Evolutionary conservation across 2,888 invertebrate species (phyloP).

Genomic region (Amphipyra berbera): DNA sequence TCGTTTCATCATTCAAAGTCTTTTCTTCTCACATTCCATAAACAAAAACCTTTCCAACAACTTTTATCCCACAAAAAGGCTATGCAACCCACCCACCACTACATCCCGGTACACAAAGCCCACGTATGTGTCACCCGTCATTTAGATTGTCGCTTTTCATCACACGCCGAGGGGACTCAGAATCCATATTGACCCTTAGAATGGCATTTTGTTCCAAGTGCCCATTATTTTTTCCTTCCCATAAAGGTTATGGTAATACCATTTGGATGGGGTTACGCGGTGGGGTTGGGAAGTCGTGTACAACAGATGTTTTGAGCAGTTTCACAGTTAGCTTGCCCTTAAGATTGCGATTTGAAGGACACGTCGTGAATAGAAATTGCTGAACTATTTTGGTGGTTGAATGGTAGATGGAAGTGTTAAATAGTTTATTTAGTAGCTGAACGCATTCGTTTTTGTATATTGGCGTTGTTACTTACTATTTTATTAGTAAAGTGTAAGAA

Average conservation of each 20-base stretch:
- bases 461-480: no score
- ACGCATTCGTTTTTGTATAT: no score
- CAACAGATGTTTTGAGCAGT: constrained; percentile 80
- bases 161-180: constrained; percentile 72
- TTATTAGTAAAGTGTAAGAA: no score
- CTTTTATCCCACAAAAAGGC: constrained; percentile 11
- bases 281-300: constrained; percentile 70
- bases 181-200: constrained; percentile 76
- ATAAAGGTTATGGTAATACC: constrained; percentile 87
- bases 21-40: no score
- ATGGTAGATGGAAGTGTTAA: constrained; percentile 9
- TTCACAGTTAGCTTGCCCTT: constrained; percentile 64
- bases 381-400: constrained; percentile 39
- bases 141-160: constrained; percentile 89
- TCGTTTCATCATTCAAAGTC: no score
- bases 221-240: constrained; percentile 84
- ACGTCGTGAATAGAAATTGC: constrained; percentile 71
- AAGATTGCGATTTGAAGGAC: constrained; percentile 63
- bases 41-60: background rate
- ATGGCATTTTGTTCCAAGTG: constrained; percentile 75
- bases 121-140: constrained; percentile 88
- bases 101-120: constrained; percentile 58
- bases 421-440: constrained; percentile 18
- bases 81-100: constrained; percentile 45
- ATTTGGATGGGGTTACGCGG: constrained; percentile 78